Evolutionary conservation across 2,113 vertebrate species (phyloP).

Genomic region (Penelope pileata): DNA sequence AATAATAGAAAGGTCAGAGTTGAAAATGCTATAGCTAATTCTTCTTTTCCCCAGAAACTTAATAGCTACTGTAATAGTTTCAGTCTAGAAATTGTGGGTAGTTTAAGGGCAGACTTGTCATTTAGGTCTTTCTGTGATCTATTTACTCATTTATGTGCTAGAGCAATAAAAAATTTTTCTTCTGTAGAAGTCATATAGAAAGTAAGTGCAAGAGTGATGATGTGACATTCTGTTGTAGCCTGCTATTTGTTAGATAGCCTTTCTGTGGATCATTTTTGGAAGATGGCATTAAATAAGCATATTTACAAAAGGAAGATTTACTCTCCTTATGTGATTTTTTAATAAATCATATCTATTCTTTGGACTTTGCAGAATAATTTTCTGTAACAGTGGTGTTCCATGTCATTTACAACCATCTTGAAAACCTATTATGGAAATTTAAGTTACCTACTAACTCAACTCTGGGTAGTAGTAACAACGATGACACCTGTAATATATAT

Average conservation of each 20-base stretch:
- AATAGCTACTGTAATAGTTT: background rate
- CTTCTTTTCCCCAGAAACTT: background rate
- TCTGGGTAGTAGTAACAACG: background rate
- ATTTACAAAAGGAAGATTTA: slow-evolving; percentile 9
- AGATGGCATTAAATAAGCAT: background rate
- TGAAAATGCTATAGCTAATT: slow-evolving; percentile 1
- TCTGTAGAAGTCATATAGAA: background rate
- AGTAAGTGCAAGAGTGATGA: background rate
- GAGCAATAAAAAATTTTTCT: slow-evolving; percentile 24
- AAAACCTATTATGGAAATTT: background rate
- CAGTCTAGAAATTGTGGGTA: slow-evolving; percentile 5
- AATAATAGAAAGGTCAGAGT: slow-evolving; percentile 37
- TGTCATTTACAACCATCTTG: background rate
- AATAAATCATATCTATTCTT: background rate
- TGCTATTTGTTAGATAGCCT: background rate
- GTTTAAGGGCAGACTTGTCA: slow-evolving; percentile 13
- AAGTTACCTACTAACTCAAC: background rate
- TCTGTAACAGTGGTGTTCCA: background rate
- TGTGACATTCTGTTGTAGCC: background rate
- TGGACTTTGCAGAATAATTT: background rate
- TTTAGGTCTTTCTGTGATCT: slow-evolving; percentile 28
- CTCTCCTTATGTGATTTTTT: background rate
- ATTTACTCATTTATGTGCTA: slow-evolving; percentile 11
- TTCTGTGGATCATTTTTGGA: background rate
- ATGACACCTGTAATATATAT: background rate